Evolutionary conservation across 2,888 invertebrate genomes (phyloP), one percentile per base, ranked within the genome.

Genomic region (Conus canariensis): DNA sequence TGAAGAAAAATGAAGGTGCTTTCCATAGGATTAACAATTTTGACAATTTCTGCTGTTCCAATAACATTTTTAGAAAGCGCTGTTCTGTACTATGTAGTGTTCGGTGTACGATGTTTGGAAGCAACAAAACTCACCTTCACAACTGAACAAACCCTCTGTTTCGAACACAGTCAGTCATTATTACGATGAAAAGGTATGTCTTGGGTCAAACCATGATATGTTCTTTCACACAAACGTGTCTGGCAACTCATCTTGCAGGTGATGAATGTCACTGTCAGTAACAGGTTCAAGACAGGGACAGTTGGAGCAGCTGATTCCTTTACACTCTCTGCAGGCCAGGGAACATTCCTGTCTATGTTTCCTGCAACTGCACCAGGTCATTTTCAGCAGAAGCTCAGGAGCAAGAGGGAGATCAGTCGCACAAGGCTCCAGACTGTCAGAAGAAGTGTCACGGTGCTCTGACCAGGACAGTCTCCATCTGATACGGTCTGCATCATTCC

Each of bases 401-500:
- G 45, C 45, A 45, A 45, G 45, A 45, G 45, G 45, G 45, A 45
- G 45, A 45, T 45, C 45, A 45, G 45, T 45, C 4, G 45, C 45
- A 45, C 45, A 45, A 45, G 45, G 45, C 2, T 45, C 45, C 45
- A 45, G 45, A 45, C 45, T 45, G 45, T 45, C 45, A 45, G 45
- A 45, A 93, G 85, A 87, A 93, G 93, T 0, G 70, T 85, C 14
- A 94, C 80, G 25, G 90, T 83, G 4, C 93, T 90, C 90, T 92
- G 90, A 10, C 93, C 93, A 59, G 92, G 93, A 83, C 92, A 90
- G 12, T 77, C 82, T 22, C 91, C 93, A 3, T 90, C 86, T 30
- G 80, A 80, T 4, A 92, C 60, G 58, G 60, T 82, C 89, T 94
- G 92, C 93, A 93, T 93, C 19, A 91, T 67, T 7, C 92, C 93